These are phyloP conservation scores for Himalopsyche japonica DNA, from an alignment of 2,888 invertebrate species.

Conservation along the genomic window DNA sequence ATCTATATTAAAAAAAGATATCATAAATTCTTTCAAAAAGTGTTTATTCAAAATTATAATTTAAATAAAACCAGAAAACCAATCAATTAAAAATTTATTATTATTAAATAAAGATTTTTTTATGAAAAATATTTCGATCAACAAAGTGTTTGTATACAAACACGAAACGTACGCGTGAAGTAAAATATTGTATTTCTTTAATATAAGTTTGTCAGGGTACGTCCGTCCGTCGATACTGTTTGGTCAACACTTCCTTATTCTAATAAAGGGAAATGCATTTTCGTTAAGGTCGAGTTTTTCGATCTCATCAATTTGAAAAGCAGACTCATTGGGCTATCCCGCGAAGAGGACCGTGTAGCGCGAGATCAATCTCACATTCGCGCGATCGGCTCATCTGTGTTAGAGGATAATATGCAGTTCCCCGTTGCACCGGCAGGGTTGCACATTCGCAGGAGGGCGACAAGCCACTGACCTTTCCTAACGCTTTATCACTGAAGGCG, in stretches of 20 bases:
- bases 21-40: too few species aligned
- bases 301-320: not conserved
- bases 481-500: slow-evolving; percentile 47
- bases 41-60: too few species aligned
- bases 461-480: slow-evolving; percentile 49
- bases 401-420: slow-evolving; percentile 5
- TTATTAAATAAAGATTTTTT: too few species aligned
- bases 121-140: not conserved
- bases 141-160: not conserved
- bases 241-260: not conserved
- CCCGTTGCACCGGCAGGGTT: slow-evolving; percentile 55
- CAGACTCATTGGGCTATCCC: not conserved
- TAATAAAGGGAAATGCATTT: not conserved
- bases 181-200: not conserved
- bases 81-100: too few species aligned
- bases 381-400: not conserved
- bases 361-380: not conserved
- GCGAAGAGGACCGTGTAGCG: not conserved
- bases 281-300: not conserved
- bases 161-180: not conserved
- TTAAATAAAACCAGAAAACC: too few species aligned
- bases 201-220: not conserved
- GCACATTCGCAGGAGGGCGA: slow-evolving; percentile 49
- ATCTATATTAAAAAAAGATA: too few species aligned
- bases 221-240: not conserved